These are phyloP conservation scores for Zele albiditarsus DNA, from an alignment of 2,888 invertebrate species.

Conservation along the genomic window DNA sequence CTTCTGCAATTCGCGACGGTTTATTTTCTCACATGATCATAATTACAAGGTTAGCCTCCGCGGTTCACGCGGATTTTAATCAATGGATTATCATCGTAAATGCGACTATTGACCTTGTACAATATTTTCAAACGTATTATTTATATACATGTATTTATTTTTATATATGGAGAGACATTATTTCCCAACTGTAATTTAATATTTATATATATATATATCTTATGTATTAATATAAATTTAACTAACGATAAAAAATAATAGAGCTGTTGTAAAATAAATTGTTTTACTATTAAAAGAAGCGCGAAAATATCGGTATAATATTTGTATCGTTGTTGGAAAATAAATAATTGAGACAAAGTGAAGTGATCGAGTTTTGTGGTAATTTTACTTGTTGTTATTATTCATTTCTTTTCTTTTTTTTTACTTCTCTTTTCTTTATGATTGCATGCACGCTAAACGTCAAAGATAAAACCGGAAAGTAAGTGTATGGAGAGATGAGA, in stretches of 20 bases:
- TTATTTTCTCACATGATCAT: constrained; percentile 37
- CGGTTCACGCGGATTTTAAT: constrained; percentile 41
- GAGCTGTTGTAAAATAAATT: not conserved
- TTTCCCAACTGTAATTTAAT: not conserved
- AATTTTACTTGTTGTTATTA: not conserved
- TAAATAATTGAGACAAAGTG: not conserved
- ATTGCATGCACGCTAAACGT: not conserved
- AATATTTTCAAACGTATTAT: constrained; percentile 6
- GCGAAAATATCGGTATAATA: not conserved
- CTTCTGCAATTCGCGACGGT: constrained; percentile 26
- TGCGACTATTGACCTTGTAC: constrained; percentile 19
- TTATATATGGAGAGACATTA: not conserved
- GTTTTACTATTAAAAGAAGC: not conserved
- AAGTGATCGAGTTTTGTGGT: not conserved
- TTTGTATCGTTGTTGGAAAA: not conserved
- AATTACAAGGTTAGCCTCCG: constrained; percentile 39
- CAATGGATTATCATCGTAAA: constrained; percentile 40
- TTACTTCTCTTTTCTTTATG: constrained; percentile 1
- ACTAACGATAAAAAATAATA: not conserved
- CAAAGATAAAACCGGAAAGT: not conserved
- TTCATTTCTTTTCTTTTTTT: not conserved
- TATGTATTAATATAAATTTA: not conserved
- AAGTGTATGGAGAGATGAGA: constrained; percentile 28
- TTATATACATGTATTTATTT: not conserved
- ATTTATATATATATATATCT: too few relatives aligned